These are phyloP conservation scores for Neosalanx taihuensis DNA, from an alignment of 2,797 vertebrate species.

Conservation along the genomic window DNA sequence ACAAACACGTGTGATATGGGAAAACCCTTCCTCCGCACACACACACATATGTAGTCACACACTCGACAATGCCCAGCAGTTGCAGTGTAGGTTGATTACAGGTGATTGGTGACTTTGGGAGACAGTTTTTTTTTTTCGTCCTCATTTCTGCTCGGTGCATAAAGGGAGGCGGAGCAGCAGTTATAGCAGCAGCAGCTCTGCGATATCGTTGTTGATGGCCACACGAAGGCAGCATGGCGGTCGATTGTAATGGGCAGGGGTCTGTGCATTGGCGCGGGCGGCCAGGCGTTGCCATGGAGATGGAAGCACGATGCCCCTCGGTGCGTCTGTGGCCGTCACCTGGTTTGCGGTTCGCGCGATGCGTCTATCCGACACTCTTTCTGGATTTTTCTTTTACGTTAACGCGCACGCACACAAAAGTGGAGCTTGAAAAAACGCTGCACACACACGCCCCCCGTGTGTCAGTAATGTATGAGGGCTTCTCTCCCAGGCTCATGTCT, in stretches of 20 bases:
- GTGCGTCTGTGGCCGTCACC: neutral
- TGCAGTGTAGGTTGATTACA: neutral
- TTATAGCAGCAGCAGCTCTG: neutral
- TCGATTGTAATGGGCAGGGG: slow-evolving; percentile 1
- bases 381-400: neutral
- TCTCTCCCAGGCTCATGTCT: neutral
- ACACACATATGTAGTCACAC: too few relatives aligned
- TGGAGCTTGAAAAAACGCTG: neutral
- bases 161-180: neutral
- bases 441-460: neutral
- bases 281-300: slow-evolving; percentile 30
- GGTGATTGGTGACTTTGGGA: neutral
- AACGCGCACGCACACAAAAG: slow-evolving; percentile 6
- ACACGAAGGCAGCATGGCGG: neutral
- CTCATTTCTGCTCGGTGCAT: neutral
- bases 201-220: neutral
- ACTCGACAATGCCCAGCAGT: too few relatives aligned
- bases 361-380: neutral
- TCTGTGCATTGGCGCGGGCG: slow-evolving; percentile 15
- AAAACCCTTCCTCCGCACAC: neutral
- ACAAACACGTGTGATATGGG: neutral
- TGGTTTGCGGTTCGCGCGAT: neutral
- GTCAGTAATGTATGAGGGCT: neutral
- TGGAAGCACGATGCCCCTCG: slow-evolving; percentile 8
- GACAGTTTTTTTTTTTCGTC: neutral